phyloP scores from a whole-genome alignment of 1,140 invertebrate genomes.

The Ips typographus region DNA sequence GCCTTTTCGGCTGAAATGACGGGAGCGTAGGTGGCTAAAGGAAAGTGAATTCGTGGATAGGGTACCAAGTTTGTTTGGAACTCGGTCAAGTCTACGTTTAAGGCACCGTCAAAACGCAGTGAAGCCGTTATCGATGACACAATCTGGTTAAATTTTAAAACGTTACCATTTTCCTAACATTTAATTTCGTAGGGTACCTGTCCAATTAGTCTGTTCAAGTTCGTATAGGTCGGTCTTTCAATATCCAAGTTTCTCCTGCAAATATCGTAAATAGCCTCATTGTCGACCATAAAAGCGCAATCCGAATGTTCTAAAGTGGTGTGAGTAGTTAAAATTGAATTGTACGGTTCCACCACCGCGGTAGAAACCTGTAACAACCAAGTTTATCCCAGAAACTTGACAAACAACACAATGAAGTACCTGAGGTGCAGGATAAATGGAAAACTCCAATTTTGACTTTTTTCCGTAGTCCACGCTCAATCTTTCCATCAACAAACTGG shows the following conservation, averaged over 20 bases:
- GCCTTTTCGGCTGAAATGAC: slow-evolving; percentile 81
- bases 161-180: too few relatives aligned
- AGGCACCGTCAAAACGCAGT: slow-evolving; percentile 81
- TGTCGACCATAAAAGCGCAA: slow-evolving; percentile 86
- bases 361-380: slow-evolving; percentile 62
- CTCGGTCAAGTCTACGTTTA: slow-evolving; percentile 88
- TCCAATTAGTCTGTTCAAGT: slow-evolving; percentile 79
- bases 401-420: slow-evolving; percentile 50
- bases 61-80: slow-evolving; percentile 87
- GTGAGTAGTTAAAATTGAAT: slow-evolving; percentile 77
- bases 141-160: slow-evolving; percentile 53
- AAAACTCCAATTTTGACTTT: slow-evolving; percentile 81
- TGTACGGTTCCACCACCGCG: slow-evolving; percentile 85
- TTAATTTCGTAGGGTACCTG: slow-evolving; percentile 58
- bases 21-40: slow-evolving; percentile 75
- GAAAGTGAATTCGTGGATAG: slow-evolving; percentile 81
- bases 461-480: slow-evolving; percentile 79
- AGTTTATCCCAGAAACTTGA: not conserved
- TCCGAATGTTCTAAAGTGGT: slow-evolving; percentile 79
- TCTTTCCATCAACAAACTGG: slow-evolving; percentile 78
- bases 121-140: slow-evolving; percentile 85
- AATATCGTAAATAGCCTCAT: slow-evolving; percentile 90
- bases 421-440: slow-evolving; percentile 85
- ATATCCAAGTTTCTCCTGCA: slow-evolving; percentile 85
- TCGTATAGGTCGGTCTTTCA: slow-evolving; percentile 77